Percentiles rank a stretch among this genome's conserved stretches.
Conservation (phyloP, 2,888 invertebrate genomes). For the Enchytraeus crypticus region DNA sequence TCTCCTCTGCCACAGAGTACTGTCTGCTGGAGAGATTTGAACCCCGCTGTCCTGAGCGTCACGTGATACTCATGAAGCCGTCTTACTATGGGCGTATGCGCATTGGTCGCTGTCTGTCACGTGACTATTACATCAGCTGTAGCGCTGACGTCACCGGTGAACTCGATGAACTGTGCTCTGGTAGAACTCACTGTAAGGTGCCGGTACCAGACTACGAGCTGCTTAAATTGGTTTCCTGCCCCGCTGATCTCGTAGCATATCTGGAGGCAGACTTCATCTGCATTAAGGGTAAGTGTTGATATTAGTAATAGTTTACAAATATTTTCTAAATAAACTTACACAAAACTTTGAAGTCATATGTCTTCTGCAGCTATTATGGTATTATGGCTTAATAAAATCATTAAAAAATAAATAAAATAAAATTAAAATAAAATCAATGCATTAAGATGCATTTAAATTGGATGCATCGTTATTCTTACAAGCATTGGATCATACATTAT, state of each 20-base stretch:
- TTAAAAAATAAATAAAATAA: too few relatives aligned
- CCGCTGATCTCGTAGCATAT: neutral
- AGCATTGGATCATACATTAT: too few relatives aligned
- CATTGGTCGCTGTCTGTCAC: constrained; percentile 8
- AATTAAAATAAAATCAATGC: too few relatives aligned
- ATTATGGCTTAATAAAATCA: too few relatives aligned
- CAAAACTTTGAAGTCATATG: too few relatives aligned
- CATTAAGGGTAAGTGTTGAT: neutral
- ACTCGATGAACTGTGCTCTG: constrained; percentile 10
- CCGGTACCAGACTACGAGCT: constrained; percentile 7
- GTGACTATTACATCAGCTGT: constrained; percentile 14
- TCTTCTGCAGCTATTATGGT: too few relatives aligned
- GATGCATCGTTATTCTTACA: too few relatives aligned
- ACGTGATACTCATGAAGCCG: constrained; percentile 8
- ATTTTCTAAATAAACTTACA: too few relatives aligned
- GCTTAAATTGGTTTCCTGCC: constrained; percentile 4
- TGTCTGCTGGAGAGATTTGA: constrained; percentile 13
- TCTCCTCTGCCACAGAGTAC: constrained; percentile 6
- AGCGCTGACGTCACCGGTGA: constrained; percentile 12
- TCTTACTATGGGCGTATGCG: constrained; percentile 13
- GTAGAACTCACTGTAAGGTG: constrained; percentile 10
- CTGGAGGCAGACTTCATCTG: neutral
- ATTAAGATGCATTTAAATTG: too few relatives aligned
- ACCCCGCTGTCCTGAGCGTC: constrained; percentile 1
- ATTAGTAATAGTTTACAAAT: too few relatives aligned